phyloP scores from a whole-genome alignment of 2,797 vertebrate genomes.

The Chrosomus eos region DNA sequence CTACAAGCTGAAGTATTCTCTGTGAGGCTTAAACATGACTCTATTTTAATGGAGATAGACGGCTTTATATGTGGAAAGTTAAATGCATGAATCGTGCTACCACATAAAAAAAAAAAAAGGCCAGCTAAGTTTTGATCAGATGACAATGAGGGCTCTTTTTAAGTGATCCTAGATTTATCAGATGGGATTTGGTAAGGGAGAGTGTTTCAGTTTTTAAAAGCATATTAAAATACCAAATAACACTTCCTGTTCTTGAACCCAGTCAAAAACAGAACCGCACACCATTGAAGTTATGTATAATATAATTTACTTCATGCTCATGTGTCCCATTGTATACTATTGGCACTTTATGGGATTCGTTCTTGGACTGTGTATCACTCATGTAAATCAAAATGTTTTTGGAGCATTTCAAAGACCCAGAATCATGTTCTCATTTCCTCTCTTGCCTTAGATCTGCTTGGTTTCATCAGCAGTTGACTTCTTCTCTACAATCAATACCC shows the following conservation, averaged over 20 bases:
- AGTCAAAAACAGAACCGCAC: conserved; percentile 36
- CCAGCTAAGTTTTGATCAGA: conserved; percentile 62
- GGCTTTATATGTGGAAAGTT: conserved; percentile 81
- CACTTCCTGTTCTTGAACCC: conserved; percentile 55
- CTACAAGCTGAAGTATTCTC: conserved; percentile 64
- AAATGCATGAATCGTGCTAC: conserved; percentile 71
- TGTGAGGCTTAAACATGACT: conserved; percentile 70
- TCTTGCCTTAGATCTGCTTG: conserved; percentile 73
- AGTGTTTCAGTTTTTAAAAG: conserved; percentile 56
- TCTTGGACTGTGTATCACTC: conserved; percentile 15
- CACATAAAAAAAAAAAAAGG: conserved; percentile 58
- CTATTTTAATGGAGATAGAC: conserved; percentile 78
- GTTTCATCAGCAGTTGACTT: conserved; percentile 71
- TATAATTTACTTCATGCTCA: conserved; percentile 43
- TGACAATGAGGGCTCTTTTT: conserved; percentile 64
- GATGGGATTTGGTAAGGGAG: conserved; percentile 53
- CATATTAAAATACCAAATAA: conserved; percentile 61
- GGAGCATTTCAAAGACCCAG: conserved; percentile 33
- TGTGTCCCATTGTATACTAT: conserved; percentile 43
- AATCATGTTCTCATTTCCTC: conserved; percentile 59
- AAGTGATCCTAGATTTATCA: conserved; percentile 60
- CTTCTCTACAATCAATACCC: conserved; percentile 64
- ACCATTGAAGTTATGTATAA: conserved; percentile 47
- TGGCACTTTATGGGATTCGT: conserved; percentile 41
- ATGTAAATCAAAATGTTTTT: conserved; percentile 43